Conservation (phyloP, 2,797 vertebrate genomes). For the Enteromius mattozi region DNA sequence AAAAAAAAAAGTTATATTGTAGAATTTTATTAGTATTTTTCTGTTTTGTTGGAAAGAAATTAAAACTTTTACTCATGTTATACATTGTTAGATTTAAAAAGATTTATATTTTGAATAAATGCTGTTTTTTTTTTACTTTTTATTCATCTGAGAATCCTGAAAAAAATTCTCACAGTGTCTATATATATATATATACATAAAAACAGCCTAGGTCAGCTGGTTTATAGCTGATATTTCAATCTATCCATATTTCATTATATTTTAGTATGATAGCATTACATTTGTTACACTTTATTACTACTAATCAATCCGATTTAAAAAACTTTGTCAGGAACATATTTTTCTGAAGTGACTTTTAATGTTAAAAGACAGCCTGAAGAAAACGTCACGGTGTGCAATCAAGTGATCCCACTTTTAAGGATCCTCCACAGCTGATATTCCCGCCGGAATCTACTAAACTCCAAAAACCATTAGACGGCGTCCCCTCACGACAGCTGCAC, state of each 20-base stretch:
- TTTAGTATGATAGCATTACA: not conserved
- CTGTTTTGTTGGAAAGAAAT: too few relatives aligned
- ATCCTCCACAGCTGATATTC: slow-evolving; percentile 45
- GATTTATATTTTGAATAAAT: too few relatives aligned
- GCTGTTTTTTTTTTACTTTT: too few relatives aligned
- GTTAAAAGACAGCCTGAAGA: not conserved
- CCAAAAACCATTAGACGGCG: slow-evolving; percentile 62
- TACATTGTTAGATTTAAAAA: too few relatives aligned
- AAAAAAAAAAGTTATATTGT: too few relatives aligned
- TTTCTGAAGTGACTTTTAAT: not conserved
- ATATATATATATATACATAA: too few relatives aligned
- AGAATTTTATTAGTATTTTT: too few relatives aligned
- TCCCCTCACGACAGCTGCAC: slow-evolving; percentile 69
- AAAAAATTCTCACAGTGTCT: too few relatives aligned
- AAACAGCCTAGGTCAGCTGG: not conserved
- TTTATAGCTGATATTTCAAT: not conserved
- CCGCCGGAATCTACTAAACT: slow-evolving; percentile 54
- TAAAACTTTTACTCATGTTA: too few relatives aligned
- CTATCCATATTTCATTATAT: not conserved
- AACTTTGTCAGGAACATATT: not conserved
- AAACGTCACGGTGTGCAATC: slow-evolving; percentile 30
- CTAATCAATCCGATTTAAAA: not conserved
- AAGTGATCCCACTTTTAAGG: slow-evolving; percentile 59
- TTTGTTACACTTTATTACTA: not conserved
- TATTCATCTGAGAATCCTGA: too few relatives aligned